A percentile compares a stretch with the other conserved stretches of the same genome.
These are phyloP conservation scores for Hydriomena furcata DNA, from an alignment of 2,888 invertebrate species.

Conservation along the genomic window DNA sequence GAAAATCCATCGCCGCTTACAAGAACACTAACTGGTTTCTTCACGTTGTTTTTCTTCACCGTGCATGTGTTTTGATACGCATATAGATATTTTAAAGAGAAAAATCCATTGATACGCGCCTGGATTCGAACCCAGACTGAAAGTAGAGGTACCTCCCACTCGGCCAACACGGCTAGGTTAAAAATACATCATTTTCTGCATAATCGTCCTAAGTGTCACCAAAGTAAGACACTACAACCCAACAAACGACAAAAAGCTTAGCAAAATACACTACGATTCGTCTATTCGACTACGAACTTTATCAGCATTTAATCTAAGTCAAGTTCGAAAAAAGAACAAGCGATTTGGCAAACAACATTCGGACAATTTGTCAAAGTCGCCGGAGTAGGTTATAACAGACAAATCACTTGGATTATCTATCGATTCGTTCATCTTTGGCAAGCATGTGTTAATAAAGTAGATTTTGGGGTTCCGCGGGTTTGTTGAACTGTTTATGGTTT, in stretches of 20 bases:
- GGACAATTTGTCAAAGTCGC: slow-evolving; percentile 56
- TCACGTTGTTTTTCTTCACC: no score
- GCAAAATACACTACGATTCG: slow-evolving; percentile 12
- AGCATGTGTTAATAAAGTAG: slow-evolving; percentile 47
- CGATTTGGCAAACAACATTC: slow-evolving; percentile 55
- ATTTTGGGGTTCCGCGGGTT: slow-evolving; percentile 32
- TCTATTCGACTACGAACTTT: slow-evolving; percentile 24
- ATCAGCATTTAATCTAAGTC: slow-evolving; percentile 34
- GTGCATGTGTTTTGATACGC: no score
- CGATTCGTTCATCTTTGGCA: slow-evolving; percentile 48
- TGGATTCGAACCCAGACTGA: no score
- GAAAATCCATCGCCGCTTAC: no score
- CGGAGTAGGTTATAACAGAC: slow-evolving; percentile 54
- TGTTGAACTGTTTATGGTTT: slow-evolving; percentile 19
- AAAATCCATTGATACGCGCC: no score
- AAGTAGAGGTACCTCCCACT: no score
- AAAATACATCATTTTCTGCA: no score
- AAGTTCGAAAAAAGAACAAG: slow-evolving; percentile 44
- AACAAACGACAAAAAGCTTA: slow-evolving; percentile 10
- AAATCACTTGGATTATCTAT: slow-evolving; percentile 65
- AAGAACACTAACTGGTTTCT: no score
- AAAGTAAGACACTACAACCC: no score
- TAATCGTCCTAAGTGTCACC: no score
- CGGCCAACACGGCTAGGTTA: no score
- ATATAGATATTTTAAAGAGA: no score